These are phyloP conservation scores for Copidosoma floridanum DNA, from an alignment of 1,140 invertebrate genomes.

Conservation along the genomic window DNA sequence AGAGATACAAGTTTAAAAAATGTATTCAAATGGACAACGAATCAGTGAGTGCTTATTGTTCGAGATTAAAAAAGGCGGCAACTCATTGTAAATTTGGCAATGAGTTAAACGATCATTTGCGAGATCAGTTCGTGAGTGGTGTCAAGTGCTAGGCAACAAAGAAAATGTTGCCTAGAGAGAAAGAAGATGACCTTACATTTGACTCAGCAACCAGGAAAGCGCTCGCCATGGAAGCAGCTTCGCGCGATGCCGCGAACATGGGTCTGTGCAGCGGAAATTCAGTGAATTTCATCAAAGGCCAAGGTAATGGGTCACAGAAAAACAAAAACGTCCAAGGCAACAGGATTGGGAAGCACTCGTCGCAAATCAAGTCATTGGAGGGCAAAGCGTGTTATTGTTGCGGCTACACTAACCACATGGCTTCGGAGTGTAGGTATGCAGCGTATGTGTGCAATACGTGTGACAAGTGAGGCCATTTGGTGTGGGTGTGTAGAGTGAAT, in stretches of 20 bases:
- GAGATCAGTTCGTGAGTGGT: background rate
- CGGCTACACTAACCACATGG: background rate
- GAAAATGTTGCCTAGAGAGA: background rate
- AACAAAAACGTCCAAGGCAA: no score
- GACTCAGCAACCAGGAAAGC: background rate
- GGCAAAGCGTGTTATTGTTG: conserved; percentile 2
- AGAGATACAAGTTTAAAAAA: no score
- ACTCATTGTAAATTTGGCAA: background rate
- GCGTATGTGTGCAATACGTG: background rate
- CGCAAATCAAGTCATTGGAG: no score
- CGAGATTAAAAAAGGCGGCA: background rate
- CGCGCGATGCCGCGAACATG: background rate
- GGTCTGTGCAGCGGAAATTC: background rate
- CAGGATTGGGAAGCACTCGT: no score
- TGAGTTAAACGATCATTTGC: background rate
- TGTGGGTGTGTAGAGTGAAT: no score
- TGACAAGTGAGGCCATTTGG: background rate
- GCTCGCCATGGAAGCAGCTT: background rate
- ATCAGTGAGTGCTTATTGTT: no score
- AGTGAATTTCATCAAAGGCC: no score
- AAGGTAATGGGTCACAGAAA: no score
- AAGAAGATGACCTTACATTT: background rate
- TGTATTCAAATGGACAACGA: no score
- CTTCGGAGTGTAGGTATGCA: background rate
- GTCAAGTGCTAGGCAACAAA: no score